Base-by-base conservation (phyloP, 2,888 invertebrate genomes). In the Caenorhabditis sp. region DNA sequence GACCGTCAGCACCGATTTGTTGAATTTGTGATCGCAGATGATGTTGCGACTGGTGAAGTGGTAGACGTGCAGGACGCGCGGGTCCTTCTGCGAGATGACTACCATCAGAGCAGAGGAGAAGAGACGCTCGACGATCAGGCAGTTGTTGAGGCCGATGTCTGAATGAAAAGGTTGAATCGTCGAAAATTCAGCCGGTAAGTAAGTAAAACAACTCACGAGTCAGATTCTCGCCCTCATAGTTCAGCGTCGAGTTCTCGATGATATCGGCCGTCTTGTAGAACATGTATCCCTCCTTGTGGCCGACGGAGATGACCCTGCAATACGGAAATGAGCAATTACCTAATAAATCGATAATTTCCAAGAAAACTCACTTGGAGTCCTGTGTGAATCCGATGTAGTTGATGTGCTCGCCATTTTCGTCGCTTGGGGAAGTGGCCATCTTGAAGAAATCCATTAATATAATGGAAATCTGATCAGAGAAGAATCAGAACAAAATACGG, bases 91-190 rank as follows among this genome's bases (percentile, higher is more conserved):
- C 26, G 96, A 96, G 87, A 99, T 98, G 90, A 98, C 95, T 79
- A 98, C 97, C 92, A 98, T 96, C 90, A 99, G 94, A 89, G 97
- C 97, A 93, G 97, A 97, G 93, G 96, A 96, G 93, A 98, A 99
- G 85, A 98, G 94, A 83, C 98, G 94, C 93, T 99, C 98, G 88
- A 98, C 96, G 50, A 87, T 80, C 20, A 82, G 40, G 47, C 78
- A 78, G n/a, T 77, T 58, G 35, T 74, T 82, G 18, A 78, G 64
- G 9, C 47, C 56, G 22, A 62, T 53, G 40, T 58, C 82, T 82
- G 60, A 20, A 78, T 13, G 13, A 40, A 32, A 6, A 4, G 9
- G 9, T 32, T 4, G 32, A 32, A 6, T 32, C 9, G 4, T 13
- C 15, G 15, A 24, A 44, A 47, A 20, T 32, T 22, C 50, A 18